phyloP scores from a whole-genome alignment of 2,888 invertebrate species.

The Mythimna impura region DNA sequence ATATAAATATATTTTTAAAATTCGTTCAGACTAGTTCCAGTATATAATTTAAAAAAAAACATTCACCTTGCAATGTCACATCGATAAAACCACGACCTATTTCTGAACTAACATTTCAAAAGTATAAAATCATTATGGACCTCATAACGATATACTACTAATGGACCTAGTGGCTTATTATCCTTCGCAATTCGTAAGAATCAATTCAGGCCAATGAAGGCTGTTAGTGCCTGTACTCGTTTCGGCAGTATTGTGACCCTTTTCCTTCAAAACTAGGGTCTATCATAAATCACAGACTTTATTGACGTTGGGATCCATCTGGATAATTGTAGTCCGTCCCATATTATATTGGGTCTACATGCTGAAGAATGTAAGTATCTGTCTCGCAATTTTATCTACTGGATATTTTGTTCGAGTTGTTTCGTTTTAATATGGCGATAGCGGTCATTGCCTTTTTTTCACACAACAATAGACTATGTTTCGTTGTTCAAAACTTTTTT shows the following conservation, averaged over 20 bases:
- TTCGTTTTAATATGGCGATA: neutral
- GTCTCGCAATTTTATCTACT: conserved; percentile 2
- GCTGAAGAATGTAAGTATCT: conserved; percentile 11
- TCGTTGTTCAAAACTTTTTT: too few relatives aligned
- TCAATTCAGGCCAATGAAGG: conserved; percentile 32
- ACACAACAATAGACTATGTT: too few relatives aligned
- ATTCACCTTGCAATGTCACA: neutral
- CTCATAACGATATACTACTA: neutral
- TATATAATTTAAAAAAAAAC: neutral
- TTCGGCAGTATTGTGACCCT: conserved; percentile 31
- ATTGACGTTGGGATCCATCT: conserved; percentile 52
- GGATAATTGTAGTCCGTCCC: conserved; percentile 47
- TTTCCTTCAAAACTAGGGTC: conserved; percentile 28
- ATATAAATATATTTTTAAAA: too few relatives aligned
- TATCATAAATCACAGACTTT: conserved; percentile 52
- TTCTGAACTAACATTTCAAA: neutral
- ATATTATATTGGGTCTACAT: conserved; percentile 28
- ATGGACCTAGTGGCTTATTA: conserved; percentile 6
- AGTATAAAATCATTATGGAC: neutral
- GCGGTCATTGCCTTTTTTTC: too few relatives aligned
- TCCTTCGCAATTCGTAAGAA: conserved; percentile 28
- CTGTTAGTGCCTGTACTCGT: conserved; percentile 35
- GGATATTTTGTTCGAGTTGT: neutral
- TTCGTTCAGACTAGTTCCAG: too few relatives aligned
- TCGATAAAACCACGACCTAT: neutral